Base-by-base conservation (phyloP, 2,797 vertebrate species). In the Adrianichthys oophorus region DNA sequence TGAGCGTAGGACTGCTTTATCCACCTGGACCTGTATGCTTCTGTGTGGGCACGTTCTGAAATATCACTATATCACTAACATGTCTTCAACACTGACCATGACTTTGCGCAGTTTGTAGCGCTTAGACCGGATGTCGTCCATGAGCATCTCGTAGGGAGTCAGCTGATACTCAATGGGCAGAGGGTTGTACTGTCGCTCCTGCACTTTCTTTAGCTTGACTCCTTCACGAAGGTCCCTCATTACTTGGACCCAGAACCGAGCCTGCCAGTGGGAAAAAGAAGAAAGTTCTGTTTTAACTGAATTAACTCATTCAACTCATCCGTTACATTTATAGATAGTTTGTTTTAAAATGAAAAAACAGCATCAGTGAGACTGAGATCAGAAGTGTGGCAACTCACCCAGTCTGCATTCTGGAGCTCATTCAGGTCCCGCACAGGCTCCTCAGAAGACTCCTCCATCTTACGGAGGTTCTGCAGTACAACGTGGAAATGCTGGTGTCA, bases 121-220 rank as follows among this genome's bases (percentile, higher is more conserved):
- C 74, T 93, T 94, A 68, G 92, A 93, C 52, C 95, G 90, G 68
- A 99, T 99, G 70, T 99, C 97, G 40, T 98, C 94, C 97, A 99
- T 99, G 29, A 99, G 92, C 97, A 99, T 99, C 82, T 99, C 97
- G 12, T 99, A 99, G 1, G 97, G 97, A 0, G 96, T 98, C 62
- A 99, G 93, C 84, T 98, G 93, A 86, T 90, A 99, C 24, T 99
- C 97, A 41, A 96, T 95, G 46, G 97, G 93, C 67, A 98, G 89
- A 0, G 94, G 95, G 80, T 93, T 87, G 72, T 96, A 98, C 63
- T 95, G 96, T 5, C 97, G 93, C 71, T 98, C 95, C 61, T 97
- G 94, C 54, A 98, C 97, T 65, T 98, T 98, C 89, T 98, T 98
- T 48, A 98, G 91, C 86, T 98, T 97, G 48, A 98, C 95, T 24